Percentiles rank a stretch among this genome's conserved stretches.
These are phyloP conservation scores for Podarcis raffonei DNA, from an alignment of 2,113 vertebrate genomes.

Conservation along the genomic window DNA sequence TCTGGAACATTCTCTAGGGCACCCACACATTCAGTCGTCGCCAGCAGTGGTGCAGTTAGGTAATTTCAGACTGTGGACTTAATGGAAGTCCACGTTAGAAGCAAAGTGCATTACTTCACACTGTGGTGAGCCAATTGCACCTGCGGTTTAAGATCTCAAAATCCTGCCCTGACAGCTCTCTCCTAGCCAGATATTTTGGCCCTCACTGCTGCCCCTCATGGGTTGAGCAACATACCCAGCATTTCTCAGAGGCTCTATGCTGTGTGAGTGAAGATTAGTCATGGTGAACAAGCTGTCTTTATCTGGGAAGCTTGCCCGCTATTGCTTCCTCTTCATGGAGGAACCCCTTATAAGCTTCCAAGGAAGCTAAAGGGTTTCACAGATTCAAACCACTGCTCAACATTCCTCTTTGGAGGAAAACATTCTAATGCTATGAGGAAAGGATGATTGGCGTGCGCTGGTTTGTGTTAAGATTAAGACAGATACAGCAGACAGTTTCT, in stretches of 20 bases:
- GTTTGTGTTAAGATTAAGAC: neutral
- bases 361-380: neutral
- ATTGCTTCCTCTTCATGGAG: neutral
- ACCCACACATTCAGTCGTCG: too few species aligned
- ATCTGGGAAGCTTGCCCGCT: neutral
- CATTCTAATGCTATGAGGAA: neutral
- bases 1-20: neutral
- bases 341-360: neutral
- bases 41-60: neutral
- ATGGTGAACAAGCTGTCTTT: neutral
- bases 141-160: too few species aligned
- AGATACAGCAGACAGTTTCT: neutral
- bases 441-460: neutral
- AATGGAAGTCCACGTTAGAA: too few species aligned
- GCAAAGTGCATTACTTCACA: too few species aligned
- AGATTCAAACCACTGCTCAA: neutral
- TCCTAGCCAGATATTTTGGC: neutral
- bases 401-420: conserved; percentile 22
- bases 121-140: too few species aligned
- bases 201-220: too few species aligned
- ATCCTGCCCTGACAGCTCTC: too few species aligned
- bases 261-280: neutral
- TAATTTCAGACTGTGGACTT: too few species aligned
- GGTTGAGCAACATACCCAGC: neutral
- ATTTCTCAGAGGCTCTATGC: neutral